Evolutionary conservation across 2,888 invertebrate genomes (phyloP).

Genomic region (Diarsia rubi): DNA sequence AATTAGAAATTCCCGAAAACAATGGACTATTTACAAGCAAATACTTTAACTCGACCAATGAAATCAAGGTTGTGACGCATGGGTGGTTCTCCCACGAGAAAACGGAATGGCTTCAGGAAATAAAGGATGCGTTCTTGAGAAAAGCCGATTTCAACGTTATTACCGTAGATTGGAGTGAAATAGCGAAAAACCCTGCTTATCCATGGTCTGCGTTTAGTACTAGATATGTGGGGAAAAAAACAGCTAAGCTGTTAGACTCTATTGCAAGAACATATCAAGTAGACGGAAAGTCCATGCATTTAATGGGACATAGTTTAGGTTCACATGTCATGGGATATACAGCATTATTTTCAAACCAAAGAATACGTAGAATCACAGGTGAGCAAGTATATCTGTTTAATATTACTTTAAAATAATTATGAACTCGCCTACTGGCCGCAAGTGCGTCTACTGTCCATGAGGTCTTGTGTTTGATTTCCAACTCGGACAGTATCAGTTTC

Average conservation of each 20-base stretch:
- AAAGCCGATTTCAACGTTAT: slow-evolving; percentile 88
- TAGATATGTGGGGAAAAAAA: slow-evolving; percentile 83
- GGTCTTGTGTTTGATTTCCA: not conserved
- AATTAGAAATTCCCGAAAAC: slow-evolving; percentile 72
- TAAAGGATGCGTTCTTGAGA: slow-evolving; percentile 84
- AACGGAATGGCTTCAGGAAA: slow-evolving; percentile 80
- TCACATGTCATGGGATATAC: slow-evolving; percentile 92
- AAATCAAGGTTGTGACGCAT: slow-evolving; percentile 89
- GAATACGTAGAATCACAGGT: slow-evolving; percentile 92
- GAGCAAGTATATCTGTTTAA: slow-evolving; percentile 1
- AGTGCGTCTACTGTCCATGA: not conserved
- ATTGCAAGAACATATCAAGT: slow-evolving; percentile 71
- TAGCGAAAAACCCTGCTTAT: slow-evolving; percentile 82
- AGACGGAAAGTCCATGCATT: slow-evolving; percentile 76
- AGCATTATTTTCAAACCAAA: slow-evolving; percentile 84
- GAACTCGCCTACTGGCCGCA: not conserved
- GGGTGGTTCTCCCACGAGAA: slow-evolving; percentile 88
- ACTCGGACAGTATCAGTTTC: not conserved
- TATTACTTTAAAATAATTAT: not conserved
- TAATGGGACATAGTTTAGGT: slow-evolving; percentile 91
- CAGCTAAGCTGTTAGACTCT: slow-evolving; percentile 77
- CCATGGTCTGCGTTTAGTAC: slow-evolving; percentile 85
- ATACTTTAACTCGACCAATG: slow-evolving; percentile 83
- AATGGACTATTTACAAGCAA: slow-evolving; percentile 71
- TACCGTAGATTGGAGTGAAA: slow-evolving; percentile 86